A percentile compares a stretch with the other conserved stretches of the same genome.
phyloP scores from a whole-genome alignment of 2,797 vertebrate genomes.

The Tinamus major region DNA sequence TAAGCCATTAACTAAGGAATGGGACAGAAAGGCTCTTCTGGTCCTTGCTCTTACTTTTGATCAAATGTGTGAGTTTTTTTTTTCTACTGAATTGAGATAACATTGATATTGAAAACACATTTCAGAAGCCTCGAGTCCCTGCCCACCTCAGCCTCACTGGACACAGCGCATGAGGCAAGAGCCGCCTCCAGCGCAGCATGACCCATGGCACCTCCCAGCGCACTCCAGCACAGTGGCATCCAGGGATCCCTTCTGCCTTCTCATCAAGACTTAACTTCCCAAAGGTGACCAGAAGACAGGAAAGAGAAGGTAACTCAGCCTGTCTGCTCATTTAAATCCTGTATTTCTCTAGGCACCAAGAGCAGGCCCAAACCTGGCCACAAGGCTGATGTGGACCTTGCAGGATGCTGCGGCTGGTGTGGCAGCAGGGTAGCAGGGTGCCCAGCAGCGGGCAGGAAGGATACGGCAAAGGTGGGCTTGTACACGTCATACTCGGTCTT shows the following conservation, averaged over 20 bases:
- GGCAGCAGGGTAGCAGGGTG: not conserved
- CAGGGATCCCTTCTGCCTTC: not conserved
- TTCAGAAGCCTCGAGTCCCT: not conserved
- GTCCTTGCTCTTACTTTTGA: not conserved
- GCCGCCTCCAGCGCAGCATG: not conserved
- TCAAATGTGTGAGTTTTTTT: not conserved
- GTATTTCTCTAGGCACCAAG: not conserved
- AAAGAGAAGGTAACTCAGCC: not conserved
- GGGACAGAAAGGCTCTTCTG: not conserved
- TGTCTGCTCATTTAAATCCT: not conserved
- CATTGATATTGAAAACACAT: not conserved
- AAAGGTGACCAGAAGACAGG: not conserved
- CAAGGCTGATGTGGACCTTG: not conserved
- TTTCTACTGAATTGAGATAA: not conserved
- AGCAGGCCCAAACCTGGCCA: not conserved
- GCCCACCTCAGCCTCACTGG: not conserved
- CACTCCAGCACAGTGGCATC: not conserved
- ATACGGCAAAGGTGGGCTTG: slow-evolving; percentile 87
- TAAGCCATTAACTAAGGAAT: not conserved
- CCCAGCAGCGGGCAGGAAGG: slow-evolving; percentile 47
- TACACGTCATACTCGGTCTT: slow-evolving; percentile 84
- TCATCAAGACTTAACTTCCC: not conserved
- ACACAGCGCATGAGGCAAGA: not conserved
- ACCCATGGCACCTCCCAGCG: not conserved
- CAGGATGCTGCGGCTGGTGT: not conserved